Percentiles rank a stretch among this genome's conserved stretches.
Evolutionary conservation across 2,797 vertebrate genomes (phyloP).

Genomic region (Neomorphus geoffroyi): DNA sequence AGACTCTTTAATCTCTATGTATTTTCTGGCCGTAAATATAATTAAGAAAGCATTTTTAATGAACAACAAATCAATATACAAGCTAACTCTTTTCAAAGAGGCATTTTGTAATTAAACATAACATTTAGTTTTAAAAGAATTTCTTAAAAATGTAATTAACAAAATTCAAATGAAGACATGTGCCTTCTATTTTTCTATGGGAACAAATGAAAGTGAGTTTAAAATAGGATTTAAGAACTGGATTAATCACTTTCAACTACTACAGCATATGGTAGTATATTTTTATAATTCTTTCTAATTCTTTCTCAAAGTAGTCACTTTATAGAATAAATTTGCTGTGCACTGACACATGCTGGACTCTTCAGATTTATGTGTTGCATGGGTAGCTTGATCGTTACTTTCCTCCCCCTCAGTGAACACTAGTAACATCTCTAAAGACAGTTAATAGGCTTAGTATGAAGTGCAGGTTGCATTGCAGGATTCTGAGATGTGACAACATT

Average conservation of each 20-base stretch:
- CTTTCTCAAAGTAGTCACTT: constrained; percentile 53
- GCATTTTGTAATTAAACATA: constrained; percentile 76
- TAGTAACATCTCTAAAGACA: neutral
- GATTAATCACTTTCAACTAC: constrained; percentile 58
- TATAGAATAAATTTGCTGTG: constrained; percentile 43
- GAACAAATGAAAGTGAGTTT: constrained; percentile 65
- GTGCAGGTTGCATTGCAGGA: neutral
- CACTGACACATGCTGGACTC: constrained; percentile 19
- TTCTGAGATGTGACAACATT: neutral
- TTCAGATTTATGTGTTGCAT: neutral
- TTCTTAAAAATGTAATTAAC: constrained; percentile 77
- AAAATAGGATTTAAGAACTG: constrained; percentile 65
- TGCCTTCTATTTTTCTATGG: constrained; percentile 62
- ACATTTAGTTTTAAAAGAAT: constrained; percentile 72
- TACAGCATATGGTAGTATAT: constrained; percentile 64
- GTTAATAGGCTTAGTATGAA: constrained; percentile 32
- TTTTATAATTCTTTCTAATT: constrained; percentile 74
- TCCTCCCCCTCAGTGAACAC: neutral
- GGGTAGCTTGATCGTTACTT: neutral
- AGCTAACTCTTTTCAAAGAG: constrained; percentile 72
- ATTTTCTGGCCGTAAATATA: constrained; percentile 64
- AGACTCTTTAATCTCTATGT: constrained; percentile 38
- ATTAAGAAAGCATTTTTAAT: constrained; percentile 69
- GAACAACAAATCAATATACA: constrained; percentile 54
- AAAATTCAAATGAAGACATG: constrained; percentile 66